Evolutionary conservation across 2,888 invertebrate species (phyloP), one percentile per base, ranked within the genome.

Genomic region (Chaitophorus viminalis): DNA sequence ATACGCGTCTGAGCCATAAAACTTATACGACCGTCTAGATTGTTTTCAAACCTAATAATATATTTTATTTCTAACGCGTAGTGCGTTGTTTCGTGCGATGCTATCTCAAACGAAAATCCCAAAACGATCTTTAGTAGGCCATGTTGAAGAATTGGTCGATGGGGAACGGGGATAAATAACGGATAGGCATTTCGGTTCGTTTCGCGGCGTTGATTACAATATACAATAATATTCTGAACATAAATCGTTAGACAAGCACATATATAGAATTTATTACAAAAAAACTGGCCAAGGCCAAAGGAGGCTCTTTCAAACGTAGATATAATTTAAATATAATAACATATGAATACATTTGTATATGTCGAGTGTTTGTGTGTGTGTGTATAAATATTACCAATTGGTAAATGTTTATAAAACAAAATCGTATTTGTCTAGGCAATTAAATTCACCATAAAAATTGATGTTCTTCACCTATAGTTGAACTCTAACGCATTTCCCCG

Each of bases 1-100:
- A 68, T 77, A 52, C 70, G 60, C 60, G 52, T 83, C 18, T 29
- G 9, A 70, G 29, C 52, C 18, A 60, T 85, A 68, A 68, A 85
- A 68, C 77, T n/a, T 54, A 68, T 77, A 77, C 70, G 68, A 85
- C 68, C 52, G 52, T 54, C 82, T 54, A 74, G 74, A 83, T 74
- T 74, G 82, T 70, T 52, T 52, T 31, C n/a, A 77, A 85, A 85
- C 36, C 17, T 70, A 85, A 85, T 77, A 76, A 33, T 70, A 31
- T 75, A 74, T 82, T 74, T 74, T 36, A n/a, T 83, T 83, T 83
- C 21, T 25, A 29, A 60, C 36, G 33, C 52, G 54, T 54, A 54
- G 33, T 74, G 46, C 6, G 6, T 29, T 68, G n/a, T n/a, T n/a
- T n/a, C n/a, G n/a, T n/a, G n/a, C 46, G 33, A 68, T 76, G 46